Percentiles rank a stretch among this genome's conserved stretches.
These are phyloP conservation scores for Siphonodentalium dalli DNA, from an alignment of 2,888 invertebrate species.

Conservation along the genomic window DNA sequence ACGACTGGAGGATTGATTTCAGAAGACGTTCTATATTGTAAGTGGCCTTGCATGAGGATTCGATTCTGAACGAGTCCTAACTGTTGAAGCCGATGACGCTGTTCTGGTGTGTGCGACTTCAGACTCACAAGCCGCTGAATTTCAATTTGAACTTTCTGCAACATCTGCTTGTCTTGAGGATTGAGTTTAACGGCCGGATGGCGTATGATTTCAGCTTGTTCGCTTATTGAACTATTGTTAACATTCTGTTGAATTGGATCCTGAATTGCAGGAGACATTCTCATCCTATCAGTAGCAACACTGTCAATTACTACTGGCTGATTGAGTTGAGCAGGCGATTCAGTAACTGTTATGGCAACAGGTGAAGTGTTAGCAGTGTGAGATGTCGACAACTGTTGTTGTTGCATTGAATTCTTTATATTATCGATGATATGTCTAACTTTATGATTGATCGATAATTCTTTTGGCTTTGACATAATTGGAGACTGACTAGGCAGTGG, in stretches of 20 bases:
- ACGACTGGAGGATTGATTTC: too few relatives aligned
- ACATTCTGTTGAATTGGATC: neutral
- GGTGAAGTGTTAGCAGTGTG: slow-evolving; percentile 30
- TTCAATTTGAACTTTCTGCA: slow-evolving; percentile 73
- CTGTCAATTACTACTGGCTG: slow-evolving; percentile 17
- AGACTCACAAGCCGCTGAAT: slow-evolving; percentile 73
- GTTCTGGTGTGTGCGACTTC: slow-evolving; percentile 67
- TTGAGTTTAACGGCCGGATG: slow-evolving; percentile 32
- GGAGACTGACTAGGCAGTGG: too few relatives aligned
- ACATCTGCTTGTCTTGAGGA: slow-evolving; percentile 34
- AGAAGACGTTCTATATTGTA: too few relatives aligned
- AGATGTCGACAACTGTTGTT: too few relatives aligned
- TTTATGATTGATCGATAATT: too few relatives aligned
- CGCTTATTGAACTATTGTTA: too few relatives aligned
- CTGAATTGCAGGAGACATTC: neutral
- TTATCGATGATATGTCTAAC: too few relatives aligned
- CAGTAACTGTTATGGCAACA: slow-evolving; percentile 44
- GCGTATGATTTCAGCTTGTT: too few relatives aligned
- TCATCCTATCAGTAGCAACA: slow-evolving; percentile 2
- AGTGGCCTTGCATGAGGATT: slow-evolving; percentile 77
- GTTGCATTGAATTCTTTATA: too few relatives aligned
- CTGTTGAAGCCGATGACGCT: slow-evolving; percentile 70
- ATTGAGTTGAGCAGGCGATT: slow-evolving; percentile 29
- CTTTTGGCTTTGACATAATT: too few relatives aligned
- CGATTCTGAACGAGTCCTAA: slow-evolving; percentile 76